Conservation (phyloP, 1,140 invertebrate species). For the Megathymus violae region DNA sequence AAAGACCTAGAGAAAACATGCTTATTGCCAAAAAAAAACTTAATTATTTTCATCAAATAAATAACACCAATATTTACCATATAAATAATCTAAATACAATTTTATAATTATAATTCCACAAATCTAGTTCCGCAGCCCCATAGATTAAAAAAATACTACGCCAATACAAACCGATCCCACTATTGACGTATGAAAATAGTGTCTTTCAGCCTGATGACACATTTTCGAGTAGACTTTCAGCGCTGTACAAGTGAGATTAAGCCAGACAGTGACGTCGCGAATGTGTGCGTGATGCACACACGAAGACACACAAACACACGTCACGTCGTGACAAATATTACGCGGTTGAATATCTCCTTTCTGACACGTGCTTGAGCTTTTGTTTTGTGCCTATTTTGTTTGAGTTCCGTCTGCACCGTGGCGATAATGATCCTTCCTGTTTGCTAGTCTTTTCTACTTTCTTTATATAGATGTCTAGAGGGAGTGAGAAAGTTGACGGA, state of each 20-base stretch:
- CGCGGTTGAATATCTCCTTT: constrained; percentile 20
- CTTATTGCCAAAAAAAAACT: too few relatives aligned
- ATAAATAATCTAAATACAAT: too few relatives aligned
- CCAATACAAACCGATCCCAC: constrained; percentile 31
- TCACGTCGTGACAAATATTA: constrained; percentile 27
- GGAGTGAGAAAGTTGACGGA: not conserved
- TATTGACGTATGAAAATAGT: constrained; percentile 73
- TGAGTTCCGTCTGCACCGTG: constrained; percentile 11
- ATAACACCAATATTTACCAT: too few relatives aligned
- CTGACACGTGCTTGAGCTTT: constrained; percentile 17
- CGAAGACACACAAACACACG: constrained; percentile 10
- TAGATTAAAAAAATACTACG: not conserved
- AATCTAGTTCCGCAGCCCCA: too few relatives aligned
- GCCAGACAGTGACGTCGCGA: constrained; percentile 48
- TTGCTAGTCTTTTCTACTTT: not conserved
- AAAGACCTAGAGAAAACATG: too few relatives aligned
- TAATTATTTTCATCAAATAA: too few relatives aligned
- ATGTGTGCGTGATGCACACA: constrained; percentile 33
- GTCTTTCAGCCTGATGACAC: constrained; percentile 72
- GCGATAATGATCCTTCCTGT: constrained; percentile 16
- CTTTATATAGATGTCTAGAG: not conserved
- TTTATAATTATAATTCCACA: too few relatives aligned
- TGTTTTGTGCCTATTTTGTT: constrained; percentile 27
- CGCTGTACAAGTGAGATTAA: constrained; percentile 69
- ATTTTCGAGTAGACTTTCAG: constrained; percentile 64